Base-by-base conservation (phyloP, 1,140 invertebrate species). In the Drosophila pruinosa region DNA sequence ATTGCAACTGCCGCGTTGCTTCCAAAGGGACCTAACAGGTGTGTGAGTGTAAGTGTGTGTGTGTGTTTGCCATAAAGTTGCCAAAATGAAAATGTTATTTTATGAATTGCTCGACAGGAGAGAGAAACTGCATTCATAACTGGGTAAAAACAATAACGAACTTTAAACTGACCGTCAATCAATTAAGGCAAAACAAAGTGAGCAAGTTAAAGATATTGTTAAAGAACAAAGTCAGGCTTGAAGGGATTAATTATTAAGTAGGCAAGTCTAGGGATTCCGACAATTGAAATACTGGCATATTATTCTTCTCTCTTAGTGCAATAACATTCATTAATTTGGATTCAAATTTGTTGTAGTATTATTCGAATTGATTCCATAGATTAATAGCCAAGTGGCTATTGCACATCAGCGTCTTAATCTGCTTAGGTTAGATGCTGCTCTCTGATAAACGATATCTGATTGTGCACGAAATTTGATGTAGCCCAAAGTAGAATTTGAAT, bases 81-180 rank as follows among this genome's bases (percentile, higher is more conserved):
- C 61, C 63, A 26, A 47, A 82, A 71, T 82, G 75, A 36, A 85
- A 72, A 78, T 63, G 57, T 68, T 73, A 70, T 68, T 69, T 70
- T 79, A 73, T 58, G 61, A 48, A 48, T 34, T 15, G 45, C 50
- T 45, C 22, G 14, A 15, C 4, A 7, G n/a, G 8, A 38, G 8
- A 38, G 14, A 31, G 15, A 48, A 28, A 38, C 8, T 21, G 19
- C 17, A 8, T 45, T 8, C 4, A 31, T 28, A 63, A 54, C 48
- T 19, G 17, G 31, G 19, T 34, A 24, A 52, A 8, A 26, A 45
- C 24, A 41, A 41, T 3, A 41, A 19, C 22, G 10, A 8, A 24
- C 10, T 24, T 14, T 24, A 36, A 10, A 47, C 24, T 21, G 12
- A 19, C 19, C 41, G 59, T 64, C 76, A 76, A 83, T 83, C 80